phyloP scores from a whole-genome alignment of 2,888 invertebrate genomes.

The Cylloceria caligata region DNA sequence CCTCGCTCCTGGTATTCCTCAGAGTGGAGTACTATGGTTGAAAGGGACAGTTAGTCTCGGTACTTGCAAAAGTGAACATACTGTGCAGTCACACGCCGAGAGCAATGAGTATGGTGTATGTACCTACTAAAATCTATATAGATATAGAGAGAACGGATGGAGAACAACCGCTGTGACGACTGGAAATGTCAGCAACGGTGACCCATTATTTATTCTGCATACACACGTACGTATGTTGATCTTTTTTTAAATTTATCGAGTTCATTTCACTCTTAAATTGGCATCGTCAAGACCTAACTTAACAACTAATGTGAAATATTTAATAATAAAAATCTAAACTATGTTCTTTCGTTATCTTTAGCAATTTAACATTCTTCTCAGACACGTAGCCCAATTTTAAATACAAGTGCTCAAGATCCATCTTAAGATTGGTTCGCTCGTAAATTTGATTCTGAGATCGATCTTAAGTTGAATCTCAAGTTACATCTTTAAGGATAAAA shows the following conservation, averaged over 20 bases:
- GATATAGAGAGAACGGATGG: not conserved
- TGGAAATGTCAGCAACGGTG: slow-evolving; percentile 40
- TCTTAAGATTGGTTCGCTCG: no score
- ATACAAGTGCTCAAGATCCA: no score
- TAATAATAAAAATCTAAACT: no score
- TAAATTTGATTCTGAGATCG: no score
- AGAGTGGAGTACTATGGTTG: slow-evolving; percentile 28
- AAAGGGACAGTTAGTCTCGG: slow-evolving; percentile 43
- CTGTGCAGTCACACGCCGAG: slow-evolving; percentile 32
- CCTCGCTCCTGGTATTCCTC: slow-evolving; percentile 37
- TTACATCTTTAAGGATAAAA: no score
- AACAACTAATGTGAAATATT: not conserved
- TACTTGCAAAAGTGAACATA: slow-evolving; percentile 56
- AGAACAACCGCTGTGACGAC: slow-evolving; percentile 40
- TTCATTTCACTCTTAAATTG: not conserved
- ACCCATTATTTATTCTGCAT: slow-evolving; percentile 5
- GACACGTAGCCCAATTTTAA: no score
- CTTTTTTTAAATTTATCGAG: slow-evolving; percentile 9
- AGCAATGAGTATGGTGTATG: slow-evolving; percentile 23
- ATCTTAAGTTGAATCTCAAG: no score
- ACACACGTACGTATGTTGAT: not conserved
- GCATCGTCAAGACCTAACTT: not conserved
- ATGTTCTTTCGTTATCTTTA: no score
- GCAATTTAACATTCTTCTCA: no score
- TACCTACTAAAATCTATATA: slow-evolving; percentile 20